Evolutionary conservation across 1,140 invertebrate genomes (phyloP).

Genomic region (Brachionus manjavacas): DNA sequence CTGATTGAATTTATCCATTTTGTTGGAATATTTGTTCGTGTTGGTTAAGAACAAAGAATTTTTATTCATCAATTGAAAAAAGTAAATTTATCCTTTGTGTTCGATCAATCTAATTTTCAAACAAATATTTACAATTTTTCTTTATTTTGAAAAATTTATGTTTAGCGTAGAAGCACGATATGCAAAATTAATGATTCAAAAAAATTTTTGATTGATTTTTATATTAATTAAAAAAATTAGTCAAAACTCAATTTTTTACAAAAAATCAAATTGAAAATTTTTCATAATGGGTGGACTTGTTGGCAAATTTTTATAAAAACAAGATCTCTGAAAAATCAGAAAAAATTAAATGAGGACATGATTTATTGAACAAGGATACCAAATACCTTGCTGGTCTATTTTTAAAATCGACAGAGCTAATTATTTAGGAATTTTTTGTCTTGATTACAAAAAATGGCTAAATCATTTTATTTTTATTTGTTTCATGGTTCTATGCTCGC

Average conservation of each 20-base stretch:
- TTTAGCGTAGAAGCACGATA: neutral
- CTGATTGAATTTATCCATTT: too few species aligned
- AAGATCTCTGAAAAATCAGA: neutral
- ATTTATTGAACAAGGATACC: neutral
- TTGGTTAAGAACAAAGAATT: too few species aligned
- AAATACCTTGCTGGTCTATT: neutral
- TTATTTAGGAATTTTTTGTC: neutral
- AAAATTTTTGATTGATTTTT: too few species aligned
- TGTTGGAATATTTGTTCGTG: too few species aligned
- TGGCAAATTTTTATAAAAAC: neutral
- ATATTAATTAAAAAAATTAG: too few species aligned
- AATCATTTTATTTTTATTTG: neutral
- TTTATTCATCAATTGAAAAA: too few species aligned
- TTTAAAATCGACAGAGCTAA: neutral
- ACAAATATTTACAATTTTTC: too few species aligned
- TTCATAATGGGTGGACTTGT: too few species aligned
- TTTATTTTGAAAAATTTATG: neutral
- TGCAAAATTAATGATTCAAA: neutral
- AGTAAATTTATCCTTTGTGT: neutral
- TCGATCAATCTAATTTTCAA: neutral
- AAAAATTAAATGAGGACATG: neutral
- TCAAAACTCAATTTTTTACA: too few species aligned
- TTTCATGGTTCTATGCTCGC: neutral
- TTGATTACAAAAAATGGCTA: neutral
- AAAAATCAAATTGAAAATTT: too few species aligned